phyloP scores from a whole-genome alignment of 2,888 invertebrate genomes.

The Psylliodes chrysocephalus region DNA sequence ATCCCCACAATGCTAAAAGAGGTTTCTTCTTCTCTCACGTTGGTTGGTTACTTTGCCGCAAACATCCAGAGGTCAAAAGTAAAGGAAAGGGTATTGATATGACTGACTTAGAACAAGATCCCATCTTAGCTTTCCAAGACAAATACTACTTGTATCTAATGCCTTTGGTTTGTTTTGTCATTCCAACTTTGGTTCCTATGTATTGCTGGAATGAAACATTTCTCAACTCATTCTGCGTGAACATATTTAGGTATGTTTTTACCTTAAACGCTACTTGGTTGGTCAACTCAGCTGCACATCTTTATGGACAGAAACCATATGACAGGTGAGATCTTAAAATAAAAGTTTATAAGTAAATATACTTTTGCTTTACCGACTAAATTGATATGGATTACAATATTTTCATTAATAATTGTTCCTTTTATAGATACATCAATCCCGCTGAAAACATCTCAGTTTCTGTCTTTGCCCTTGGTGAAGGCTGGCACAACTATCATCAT shows the following conservation, averaged over 20 bases:
- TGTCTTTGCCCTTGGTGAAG: constrained; percentile 81
- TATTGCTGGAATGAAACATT: constrained; percentile 82
- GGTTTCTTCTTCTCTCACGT: constrained; percentile 97
- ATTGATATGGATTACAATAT: too few species aligned
- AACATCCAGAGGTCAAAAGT: constrained; percentile 88
- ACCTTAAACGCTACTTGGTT: constrained; percentile 90
- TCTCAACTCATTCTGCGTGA: constrained; percentile 71
- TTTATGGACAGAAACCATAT: constrained; percentile 80
- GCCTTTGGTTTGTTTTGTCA: constrained; percentile 78
- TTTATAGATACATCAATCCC: constrained; percentile 76
- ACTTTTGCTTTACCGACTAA: too few species aligned
- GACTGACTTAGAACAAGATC: constrained; percentile 81
- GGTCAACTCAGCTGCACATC: constrained; percentile 90
- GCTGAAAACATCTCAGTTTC: constrained; percentile 79
- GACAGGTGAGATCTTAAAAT: constrained; percentile 70
- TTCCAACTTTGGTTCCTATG: constrained; percentile 81
- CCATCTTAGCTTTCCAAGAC: constrained; percentile 81
- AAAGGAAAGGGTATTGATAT: constrained; percentile 91
- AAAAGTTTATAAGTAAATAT: background rate
- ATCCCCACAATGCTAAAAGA: constrained; percentile 90
- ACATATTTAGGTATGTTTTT: constrained; percentile 79
- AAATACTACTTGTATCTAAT: constrained; percentile 78
- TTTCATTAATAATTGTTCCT: constrained; percentile 38
- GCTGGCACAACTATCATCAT: constrained; percentile 89
- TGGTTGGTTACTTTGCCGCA: constrained; percentile 91